Conservation (phyloP, 2,797 vertebrate species). For the Chaetodon trifasciatus region DNA sequence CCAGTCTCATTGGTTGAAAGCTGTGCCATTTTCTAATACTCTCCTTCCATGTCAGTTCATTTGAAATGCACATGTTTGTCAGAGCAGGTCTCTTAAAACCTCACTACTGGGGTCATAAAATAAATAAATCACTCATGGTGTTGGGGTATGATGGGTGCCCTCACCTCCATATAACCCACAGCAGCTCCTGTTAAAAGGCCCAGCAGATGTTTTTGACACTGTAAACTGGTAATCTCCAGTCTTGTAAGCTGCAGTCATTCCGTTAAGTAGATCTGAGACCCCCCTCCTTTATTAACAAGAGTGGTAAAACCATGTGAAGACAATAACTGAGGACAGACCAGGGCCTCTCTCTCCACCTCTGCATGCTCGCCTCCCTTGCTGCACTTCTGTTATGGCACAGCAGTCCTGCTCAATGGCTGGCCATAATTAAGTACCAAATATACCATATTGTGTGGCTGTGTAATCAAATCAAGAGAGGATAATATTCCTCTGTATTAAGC, state of each 20-base stretch:
- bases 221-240: constrained; percentile 95
- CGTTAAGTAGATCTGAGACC: constrained; percentile 92
- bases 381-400: constrained; percentile 92
- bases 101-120: constrained; percentile 83
- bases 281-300: constrained; percentile 93
- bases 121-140: constrained; percentile 79
- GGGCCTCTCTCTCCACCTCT: constrained; percentile 73
- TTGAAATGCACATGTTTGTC: constrained; percentile 85
- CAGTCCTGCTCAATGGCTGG: constrained; percentile 95
- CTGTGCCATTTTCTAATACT: constrained; percentile 79
- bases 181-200: constrained; percentile 89
- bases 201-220: constrained; percentile 96
- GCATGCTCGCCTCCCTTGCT: constrained; percentile 73
- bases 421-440: constrained; percentile 99
- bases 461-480: constrained; percentile 99
- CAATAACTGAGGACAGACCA: constrained; percentile 91
- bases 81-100: constrained; percentile 83
- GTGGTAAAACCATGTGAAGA: constrained; percentile 96
- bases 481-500: constrained; percentile 99
- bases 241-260: constrained; percentile 93
- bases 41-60: constrained; percentile 79
- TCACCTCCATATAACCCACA: constrained; percentile 93
- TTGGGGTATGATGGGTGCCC: constrained; percentile 73
- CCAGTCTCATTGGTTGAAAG: constrained; percentile 78
- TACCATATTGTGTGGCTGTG: constrained; percentile 99